A percentile compares a stretch with the other conserved stretches of the same genome.
Evolutionary conservation across 1,140 invertebrate species (phyloP).

Genomic region (Drosophila sproati): DNA sequence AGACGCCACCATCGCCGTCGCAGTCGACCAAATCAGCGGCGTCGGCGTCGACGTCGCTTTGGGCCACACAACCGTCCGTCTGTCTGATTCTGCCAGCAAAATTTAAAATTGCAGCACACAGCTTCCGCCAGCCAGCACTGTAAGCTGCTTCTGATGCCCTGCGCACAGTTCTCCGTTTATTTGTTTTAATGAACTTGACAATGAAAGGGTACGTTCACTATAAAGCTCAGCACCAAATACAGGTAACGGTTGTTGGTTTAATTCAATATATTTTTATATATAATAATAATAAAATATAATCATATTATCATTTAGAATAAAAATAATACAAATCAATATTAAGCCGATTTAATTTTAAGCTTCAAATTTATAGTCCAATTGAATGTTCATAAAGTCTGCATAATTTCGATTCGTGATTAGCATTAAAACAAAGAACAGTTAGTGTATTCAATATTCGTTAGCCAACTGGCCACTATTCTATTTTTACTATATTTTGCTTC

Average conservation of each 20-base stretch:
- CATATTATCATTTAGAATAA: too few relatives aligned
- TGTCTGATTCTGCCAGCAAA: constrained; percentile 46
- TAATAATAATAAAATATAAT: too few relatives aligned
- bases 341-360: too few relatives aligned
- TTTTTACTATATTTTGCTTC: constrained; percentile 27
- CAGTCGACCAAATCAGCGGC: background rate
- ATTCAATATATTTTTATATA: too few relatives aligned
- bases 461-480: background rate
- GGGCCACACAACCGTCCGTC: constrained; percentile 25
- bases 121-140: constrained; percentile 43
- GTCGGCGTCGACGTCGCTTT: constrained; percentile 7
- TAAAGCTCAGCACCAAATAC: background rate
- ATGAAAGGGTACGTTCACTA: background rate
- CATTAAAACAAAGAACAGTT: too few relatives aligned
- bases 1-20: constrained; percentile 10
- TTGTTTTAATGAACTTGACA: constrained; percentile 50
- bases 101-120: constrained; percentile 73
- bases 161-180: constrained; percentile 60
- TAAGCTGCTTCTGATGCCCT: constrained; percentile 32
- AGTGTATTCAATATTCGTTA: constrained; percentile 10
- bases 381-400: background rate
- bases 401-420: too few relatives aligned
- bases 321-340: too few relatives aligned
- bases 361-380: background rate
- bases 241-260: too few relatives aligned